A percentile compares a stretch with the other conserved stretches of the same genome.
Evolutionary conservation across 2,888 invertebrate genomes (phyloP).

Genomic region (Dryocosmus kuriphilus): DNA sequence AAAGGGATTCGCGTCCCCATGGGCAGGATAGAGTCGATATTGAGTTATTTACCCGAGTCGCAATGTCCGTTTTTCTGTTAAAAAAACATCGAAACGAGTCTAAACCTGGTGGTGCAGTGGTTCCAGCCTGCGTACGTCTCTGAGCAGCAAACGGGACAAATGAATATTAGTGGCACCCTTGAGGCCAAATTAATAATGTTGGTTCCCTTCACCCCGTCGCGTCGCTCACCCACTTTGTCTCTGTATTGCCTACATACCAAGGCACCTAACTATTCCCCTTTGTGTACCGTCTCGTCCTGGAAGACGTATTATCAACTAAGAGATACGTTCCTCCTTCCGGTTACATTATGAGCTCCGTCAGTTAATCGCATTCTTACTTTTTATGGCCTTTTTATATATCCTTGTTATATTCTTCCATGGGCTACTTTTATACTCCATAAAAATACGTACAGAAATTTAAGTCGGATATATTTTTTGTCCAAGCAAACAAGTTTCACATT

Average conservation of each 20-base stretch:
- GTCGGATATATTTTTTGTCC: too few species aligned
- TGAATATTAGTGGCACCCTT: conserved; percentile 75
- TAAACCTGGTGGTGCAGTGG: conserved; percentile 37
- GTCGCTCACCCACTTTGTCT: neutral
- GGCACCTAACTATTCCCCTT: conserved; percentile 1
- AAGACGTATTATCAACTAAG: conserved; percentile 21
- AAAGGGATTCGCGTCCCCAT: conserved; percentile 60
- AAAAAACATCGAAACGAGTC: conserved; percentile 40
- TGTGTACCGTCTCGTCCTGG: conserved; percentile 15
- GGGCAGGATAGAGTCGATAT: conserved; percentile 68
- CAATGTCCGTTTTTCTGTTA: conserved; percentile 61
- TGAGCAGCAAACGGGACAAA: conserved; percentile 62
- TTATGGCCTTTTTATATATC: neutral
- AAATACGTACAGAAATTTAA: too few species aligned
- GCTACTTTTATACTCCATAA: too few species aligned
- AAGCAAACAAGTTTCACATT: too few species aligned
- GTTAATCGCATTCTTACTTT: neutral
- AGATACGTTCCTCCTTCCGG: neutral
- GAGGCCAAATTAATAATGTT: conserved; percentile 75
- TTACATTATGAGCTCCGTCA: neutral
- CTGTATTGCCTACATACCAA: neutral
- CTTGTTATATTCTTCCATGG: too few species aligned
- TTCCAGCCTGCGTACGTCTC: conserved; percentile 35
- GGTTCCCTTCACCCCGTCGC: conserved; percentile 52
- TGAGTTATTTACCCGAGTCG: conserved; percentile 71